Base-by-base conservation (phyloP, 2,888 invertebrate genomes). In the Pinctada fucata region DNA sequence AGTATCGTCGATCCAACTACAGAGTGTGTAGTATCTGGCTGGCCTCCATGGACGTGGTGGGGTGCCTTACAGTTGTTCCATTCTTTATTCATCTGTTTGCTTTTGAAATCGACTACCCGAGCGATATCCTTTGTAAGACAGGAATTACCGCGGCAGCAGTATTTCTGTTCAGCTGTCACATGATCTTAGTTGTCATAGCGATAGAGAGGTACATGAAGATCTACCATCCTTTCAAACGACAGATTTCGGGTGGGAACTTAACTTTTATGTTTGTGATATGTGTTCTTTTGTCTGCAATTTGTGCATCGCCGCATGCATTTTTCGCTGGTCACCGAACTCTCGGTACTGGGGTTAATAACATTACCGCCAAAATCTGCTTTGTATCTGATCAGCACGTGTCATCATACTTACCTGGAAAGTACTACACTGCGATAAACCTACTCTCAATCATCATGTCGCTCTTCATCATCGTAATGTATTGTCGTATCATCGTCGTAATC, bases 231-330 rank as follows among this genome's bases (percentile, higher is more conserved):
- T 72, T 58, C 45, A n/a, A 31, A 8, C 52, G 72, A 52, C 72
- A 72, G 58, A 16, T 72, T 52, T 10, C 10, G 45, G 52, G 52
- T 31, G 58, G 52, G 58, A 52, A 52, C 47, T 13, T 72, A 2
- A 72, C 51, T 45, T 72, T 72, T 49, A 52, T 52, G 47, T 31
- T 52, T 52, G 31, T 72, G 3, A 72, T 72, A 2, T 5, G 13
- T 13, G 47, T 72, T 47, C 52, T 72, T 8, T 16, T 72, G 16
- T 50, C 72, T 52, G 52, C 45, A 10, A 31, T 49, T 10, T 16
- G 6, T 52, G 47, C 58, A 8, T n/a, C 72, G 52, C 72, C 72
- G n/a, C 72, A 72, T 72, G 72, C 72, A 10, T 52, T 72, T 49
- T 72, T 72, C 58, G 58, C 45, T 52, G 72, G 72, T 5, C 52